Evolutionary conservation across 2,797 vertebrate genomes (phyloP).

Genomic region (Carduelis carduelis): DNA sequence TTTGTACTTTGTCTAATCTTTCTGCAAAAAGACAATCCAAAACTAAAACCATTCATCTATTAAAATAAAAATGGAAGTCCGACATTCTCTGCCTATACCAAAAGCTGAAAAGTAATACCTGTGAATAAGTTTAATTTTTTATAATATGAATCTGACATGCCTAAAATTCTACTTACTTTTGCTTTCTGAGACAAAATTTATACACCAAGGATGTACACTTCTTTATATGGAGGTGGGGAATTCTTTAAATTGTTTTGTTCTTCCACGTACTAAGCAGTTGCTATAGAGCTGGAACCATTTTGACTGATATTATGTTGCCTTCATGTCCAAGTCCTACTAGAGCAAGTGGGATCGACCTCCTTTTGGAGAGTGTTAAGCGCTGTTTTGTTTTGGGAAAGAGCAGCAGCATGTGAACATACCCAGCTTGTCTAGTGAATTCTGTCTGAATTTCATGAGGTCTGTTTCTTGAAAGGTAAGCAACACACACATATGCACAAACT

Average conservation of each 20-base stretch:
- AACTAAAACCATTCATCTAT: background rate
- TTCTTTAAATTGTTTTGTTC: background rate
- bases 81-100: background rate
- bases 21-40: background rate
- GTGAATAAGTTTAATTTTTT: background rate
- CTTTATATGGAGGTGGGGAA: background rate
- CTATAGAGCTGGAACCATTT: background rate
- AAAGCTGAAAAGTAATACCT: background rate
- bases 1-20: background rate
- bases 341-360: background rate
- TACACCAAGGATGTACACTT: background rate
- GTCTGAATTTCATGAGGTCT: background rate
- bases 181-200: background rate
- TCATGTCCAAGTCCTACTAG: background rate
- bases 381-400: background rate
- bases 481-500: background rate
- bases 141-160: background rate
- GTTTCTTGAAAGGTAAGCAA: background rate
- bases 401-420: accelerated
- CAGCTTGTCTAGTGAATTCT: background rate
- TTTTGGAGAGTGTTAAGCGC: background rate
- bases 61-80: background rate
- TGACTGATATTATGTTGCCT: background rate
- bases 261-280: background rate
- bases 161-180: background rate